Percentiles rank a stretch among this genome's conserved stretches.
phyloP scores from a whole-genome alignment of 2,113 vertebrate species.

The Rhadina sibilatrix region DNA sequence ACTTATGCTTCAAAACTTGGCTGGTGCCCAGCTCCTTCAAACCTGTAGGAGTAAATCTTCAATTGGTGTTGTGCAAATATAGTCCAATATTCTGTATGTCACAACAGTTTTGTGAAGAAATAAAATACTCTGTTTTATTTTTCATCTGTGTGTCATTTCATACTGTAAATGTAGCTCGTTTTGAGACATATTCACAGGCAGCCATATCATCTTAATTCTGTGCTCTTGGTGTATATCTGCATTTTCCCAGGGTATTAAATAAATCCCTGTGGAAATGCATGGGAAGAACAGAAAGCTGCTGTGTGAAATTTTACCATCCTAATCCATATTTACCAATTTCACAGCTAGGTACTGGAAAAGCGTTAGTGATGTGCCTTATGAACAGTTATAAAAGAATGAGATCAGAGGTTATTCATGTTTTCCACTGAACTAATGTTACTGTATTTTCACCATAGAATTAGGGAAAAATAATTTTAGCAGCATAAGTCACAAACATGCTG shows the following conservation, averaged over 20 bases:
- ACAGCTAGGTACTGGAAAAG: neutral
- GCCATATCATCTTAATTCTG: constrained; percentile 36
- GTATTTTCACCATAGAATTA: neutral
- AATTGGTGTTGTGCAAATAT: neutral
- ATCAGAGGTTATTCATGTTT: neutral
- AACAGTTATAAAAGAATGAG: neutral
- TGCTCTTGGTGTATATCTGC: constrained; percentile 27
- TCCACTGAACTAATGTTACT: neutral
- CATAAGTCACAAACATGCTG: neutral
- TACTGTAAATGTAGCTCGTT: constrained; percentile 6
- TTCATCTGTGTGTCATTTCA: neutral
- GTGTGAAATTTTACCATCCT: constrained; percentile 31
- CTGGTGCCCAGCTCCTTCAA: neutral
- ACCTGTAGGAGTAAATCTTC: neutral
- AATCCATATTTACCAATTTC: constrained; percentile 35
- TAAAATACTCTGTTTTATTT: neutral
- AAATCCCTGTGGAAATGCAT: constrained; percentile 29
- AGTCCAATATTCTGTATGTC: neutral
- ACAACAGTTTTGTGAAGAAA: neutral
- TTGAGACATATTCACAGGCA: constrained; percentile 17
- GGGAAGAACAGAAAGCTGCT: neutral
- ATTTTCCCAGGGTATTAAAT: constrained; percentile 51
- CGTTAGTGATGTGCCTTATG: neutral
- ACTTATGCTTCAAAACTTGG: neutral
- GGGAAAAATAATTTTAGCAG: neutral